Conservation (phyloP, 2,797 vertebrate species). For the Lemur catta region DNA sequence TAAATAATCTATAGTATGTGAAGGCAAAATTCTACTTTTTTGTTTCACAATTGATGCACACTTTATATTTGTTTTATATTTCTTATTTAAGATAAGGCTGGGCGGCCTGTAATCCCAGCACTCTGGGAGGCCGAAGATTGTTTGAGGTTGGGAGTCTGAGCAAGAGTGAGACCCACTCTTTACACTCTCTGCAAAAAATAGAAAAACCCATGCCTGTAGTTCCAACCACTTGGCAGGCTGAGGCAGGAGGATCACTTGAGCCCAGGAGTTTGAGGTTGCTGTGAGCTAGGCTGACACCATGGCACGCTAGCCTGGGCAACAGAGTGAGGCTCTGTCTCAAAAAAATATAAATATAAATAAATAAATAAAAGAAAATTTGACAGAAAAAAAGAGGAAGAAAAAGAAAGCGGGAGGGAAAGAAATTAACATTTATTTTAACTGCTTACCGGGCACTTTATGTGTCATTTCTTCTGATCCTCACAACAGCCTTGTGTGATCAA, state of each 20-base stretch:
- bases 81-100: no score
- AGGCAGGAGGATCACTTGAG: neutral
- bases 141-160: no score
- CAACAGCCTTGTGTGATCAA: neutral
- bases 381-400: neutral
- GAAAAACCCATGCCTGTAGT: neutral
- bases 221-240: neutral
- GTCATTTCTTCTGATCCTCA: neutral
- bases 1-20: no score
- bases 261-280: neutral
- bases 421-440: neutral
- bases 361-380: neutral
- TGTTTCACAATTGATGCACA: no score
- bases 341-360: neutral
- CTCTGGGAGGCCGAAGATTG: no score
- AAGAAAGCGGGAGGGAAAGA: neutral
- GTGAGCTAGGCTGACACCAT: neutral
- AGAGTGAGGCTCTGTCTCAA: neutral
- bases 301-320: neutral
- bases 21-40: no score
- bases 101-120: no score
- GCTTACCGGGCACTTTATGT: neutral
- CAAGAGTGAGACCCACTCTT: no score
- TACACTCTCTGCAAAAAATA: no score
- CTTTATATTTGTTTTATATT: no score